phyloP scores from a whole-genome alignment of 2,888 invertebrate genomes.

The Choristoneura rosaceana region DNA sequence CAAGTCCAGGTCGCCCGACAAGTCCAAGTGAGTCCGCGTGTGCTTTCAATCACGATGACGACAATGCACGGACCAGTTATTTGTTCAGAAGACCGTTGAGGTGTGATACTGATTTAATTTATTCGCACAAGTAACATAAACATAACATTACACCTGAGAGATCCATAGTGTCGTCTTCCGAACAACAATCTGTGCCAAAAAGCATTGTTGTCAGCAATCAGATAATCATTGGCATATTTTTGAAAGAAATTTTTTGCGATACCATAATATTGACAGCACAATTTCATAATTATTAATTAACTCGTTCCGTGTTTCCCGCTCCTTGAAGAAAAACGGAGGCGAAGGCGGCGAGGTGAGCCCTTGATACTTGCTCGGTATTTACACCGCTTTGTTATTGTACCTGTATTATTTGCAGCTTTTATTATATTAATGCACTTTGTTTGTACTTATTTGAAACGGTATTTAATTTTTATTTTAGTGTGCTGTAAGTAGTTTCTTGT shows the following conservation, averaged over 20 bases:
- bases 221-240: conserved; percentile 57
- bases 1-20: conserved; percentile 82
- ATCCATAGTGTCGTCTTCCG: neutral
- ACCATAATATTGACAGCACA: conserved; percentile 72
- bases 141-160: no score
- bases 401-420: neutral
- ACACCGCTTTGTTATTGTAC: conserved; percentile 18
- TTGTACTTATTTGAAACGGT: conserved; percentile 13
- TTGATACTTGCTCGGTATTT: conserved; percentile 44
- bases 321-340: conserved; percentile 65
- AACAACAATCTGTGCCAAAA: conserved; percentile 25
- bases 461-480: conserved; percentile 40
- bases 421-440: conserved; percentile 7
- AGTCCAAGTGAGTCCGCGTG: conserved; percentile 71
- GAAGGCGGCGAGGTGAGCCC: conserved; percentile 62
- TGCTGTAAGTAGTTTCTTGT: conserved; percentile 11
- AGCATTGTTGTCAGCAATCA: conserved; percentile 62
- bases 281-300: conserved; percentile 58
- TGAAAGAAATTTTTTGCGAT: conserved; percentile 55
- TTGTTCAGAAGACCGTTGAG: conserved; percentile 43
- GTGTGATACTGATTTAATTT: no score
- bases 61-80: conserved; percentile 57
- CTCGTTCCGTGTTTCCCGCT: conserved; percentile 70
- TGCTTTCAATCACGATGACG: conserved; percentile 67
- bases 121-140: no score